A percentile compares a stretch with the other conserved stretches of the same genome.
phyloP scores from a whole-genome alignment of 2,888 invertebrate genomes.

The Aspidiotus rigidus region DNA sequence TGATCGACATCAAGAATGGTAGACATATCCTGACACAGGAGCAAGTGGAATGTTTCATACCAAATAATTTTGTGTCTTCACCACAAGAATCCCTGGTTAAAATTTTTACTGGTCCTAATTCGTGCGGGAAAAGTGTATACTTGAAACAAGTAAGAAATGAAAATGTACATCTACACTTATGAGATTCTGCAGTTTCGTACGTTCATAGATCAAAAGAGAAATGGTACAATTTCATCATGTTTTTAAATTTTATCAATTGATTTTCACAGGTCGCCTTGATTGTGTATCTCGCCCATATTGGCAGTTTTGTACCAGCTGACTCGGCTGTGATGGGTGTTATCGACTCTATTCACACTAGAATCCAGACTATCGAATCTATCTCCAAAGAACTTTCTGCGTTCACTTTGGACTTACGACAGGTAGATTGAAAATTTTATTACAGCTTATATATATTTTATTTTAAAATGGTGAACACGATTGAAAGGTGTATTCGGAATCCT shows the following conservation, averaged over 20 bases:
- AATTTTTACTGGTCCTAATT: slow-evolving; percentile 80
- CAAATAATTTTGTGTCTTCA: slow-evolving; percentile 61
- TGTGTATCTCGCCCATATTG: slow-evolving; percentile 77
- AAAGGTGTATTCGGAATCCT: no score
- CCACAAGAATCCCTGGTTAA: slow-evolving; percentile 53
- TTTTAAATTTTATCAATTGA: neutral
- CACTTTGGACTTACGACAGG: slow-evolving; percentile 73
- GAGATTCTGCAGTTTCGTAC: neutral
- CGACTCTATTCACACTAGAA: slow-evolving; percentile 63
- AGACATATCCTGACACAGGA: slow-evolving; percentile 69
- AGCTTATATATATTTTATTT: no score
- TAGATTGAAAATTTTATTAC: slow-evolving; percentile 41
- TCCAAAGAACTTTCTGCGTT: slow-evolving; percentile 74
- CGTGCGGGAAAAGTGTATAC: slow-evolving; percentile 86
- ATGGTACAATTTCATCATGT: neutral
- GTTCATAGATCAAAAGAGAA: slow-evolving; percentile 14
- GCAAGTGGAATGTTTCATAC: slow-evolving; percentile 56
- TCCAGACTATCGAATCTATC: slow-evolving; percentile 67
- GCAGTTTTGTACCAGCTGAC: slow-evolving; percentile 78
- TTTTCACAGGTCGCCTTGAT: slow-evolving; percentile 54
- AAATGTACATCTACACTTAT: neutral
- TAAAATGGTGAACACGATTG: no score
- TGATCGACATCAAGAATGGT: slow-evolving; percentile 56
- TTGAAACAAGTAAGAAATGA: slow-evolving; percentile 61
- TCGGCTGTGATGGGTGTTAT: slow-evolving; percentile 61